phyloP scores from a whole-genome alignment of 1,140 invertebrate genomes.

The Metaphire vulgaris region DNA sequence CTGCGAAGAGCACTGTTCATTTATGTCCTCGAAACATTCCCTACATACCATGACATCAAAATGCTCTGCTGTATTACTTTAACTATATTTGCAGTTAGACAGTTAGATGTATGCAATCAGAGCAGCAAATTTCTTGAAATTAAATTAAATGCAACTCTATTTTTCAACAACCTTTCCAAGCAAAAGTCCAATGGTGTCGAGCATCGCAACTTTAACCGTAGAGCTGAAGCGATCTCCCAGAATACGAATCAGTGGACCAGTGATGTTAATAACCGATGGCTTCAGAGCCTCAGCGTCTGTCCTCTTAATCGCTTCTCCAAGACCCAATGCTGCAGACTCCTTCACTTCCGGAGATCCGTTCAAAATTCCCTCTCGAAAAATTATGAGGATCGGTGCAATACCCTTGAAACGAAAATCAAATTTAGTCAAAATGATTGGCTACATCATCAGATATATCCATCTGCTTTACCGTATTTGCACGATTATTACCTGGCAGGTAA shows the following conservation, averaged over 20 bases:
- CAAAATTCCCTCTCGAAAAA: conserved; percentile 91
- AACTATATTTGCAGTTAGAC: too few relatives aligned
- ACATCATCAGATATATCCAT: too few relatives aligned
- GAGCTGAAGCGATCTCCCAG: conserved; percentile 89
- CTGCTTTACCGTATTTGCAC: too few relatives aligned
- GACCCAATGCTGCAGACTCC: conserved; percentile 84
- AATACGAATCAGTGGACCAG: conserved; percentile 93
- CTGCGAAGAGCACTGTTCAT: too few relatives aligned
- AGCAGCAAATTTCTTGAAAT: too few relatives aligned
- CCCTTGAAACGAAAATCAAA: conserved; percentile 58
- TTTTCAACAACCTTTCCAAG: conserved; percentile 66
- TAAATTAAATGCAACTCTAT: too few relatives aligned
- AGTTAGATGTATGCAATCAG: too few relatives aligned
- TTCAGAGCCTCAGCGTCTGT: conserved; percentile 70
- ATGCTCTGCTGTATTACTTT: too few relatives aligned
- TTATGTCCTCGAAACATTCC: too few relatives aligned
- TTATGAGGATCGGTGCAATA: conserved; percentile 82
- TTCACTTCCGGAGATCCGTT: conserved; percentile 90
- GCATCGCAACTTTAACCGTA: conserved; percentile 87
- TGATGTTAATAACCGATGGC: conserved; percentile 91
- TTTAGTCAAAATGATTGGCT: too few relatives aligned
- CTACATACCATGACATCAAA: too few relatives aligned
- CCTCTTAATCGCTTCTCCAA: conserved; percentile 83
- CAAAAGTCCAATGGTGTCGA: conserved; percentile 84
- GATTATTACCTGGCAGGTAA: too few relatives aligned